Base-by-base conservation (phyloP, 2,797 vertebrate species). In the Leucoraja ocellata region DNA sequence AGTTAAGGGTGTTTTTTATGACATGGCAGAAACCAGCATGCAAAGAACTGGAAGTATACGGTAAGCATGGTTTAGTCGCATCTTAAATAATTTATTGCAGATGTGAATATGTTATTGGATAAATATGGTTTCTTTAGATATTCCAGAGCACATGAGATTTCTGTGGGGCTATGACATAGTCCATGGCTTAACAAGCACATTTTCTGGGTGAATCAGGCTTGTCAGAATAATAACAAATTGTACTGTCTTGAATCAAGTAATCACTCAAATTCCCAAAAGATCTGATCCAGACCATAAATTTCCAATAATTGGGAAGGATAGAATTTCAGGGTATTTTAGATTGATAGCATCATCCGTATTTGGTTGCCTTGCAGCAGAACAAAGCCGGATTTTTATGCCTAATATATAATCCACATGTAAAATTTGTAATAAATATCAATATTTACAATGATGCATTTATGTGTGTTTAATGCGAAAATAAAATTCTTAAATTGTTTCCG, bases 401-500 rank as follows among this genome's bases (percentile, higher is more conserved):
- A 18, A 36, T 39, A 16, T 79, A 39, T 84, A 58, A 54, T 83
- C 80, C 0, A 25, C 9, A 25, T 61, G 1, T 8, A 14, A 13
- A 84, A 36, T 78, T 36, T 78, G 10, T 36, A 36, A 2, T 16
- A 36, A 78, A 28, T 61, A 58, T 84, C 13, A 61, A 11, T 61
- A 61, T 61, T 61, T 9, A 58, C 1, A 58, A 58, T 54, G 13
- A 54, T 25, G 80, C 28, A n/a, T 32, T 86, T 63, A 32, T 63
- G 61, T 13, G 11, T 28, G 11, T 16, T 63, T 13, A 63, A 63
- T 86, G 6, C 63, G 28, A 86, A 86, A 63, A 63, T 63, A n/a
- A 86, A n/a, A 25, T 86, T 65, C 83, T 63, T 58, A 5, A 88
- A 88, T 88, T 88, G 28, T 65, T 88, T 32, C 84, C 32, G 65